These are phyloP conservation scores for Morone chrysops DNA, from an alignment of 2,113 vertebrate species.

Conservation along the genomic window DNA sequence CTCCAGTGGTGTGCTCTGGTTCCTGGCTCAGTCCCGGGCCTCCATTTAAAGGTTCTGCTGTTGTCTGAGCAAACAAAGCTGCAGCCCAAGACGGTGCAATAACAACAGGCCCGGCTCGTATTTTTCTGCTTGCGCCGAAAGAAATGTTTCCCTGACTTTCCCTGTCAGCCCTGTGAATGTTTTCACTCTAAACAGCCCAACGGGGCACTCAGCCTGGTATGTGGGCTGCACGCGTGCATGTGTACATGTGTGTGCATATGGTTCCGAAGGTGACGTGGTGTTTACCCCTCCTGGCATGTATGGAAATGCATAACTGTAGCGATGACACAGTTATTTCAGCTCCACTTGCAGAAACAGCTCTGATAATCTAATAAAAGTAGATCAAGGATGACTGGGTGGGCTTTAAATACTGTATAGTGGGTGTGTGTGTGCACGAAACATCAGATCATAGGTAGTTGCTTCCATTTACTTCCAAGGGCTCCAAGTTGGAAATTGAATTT, in stretches of 20 bases:
- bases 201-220: constrained; percentile 72
- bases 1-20: constrained; percentile 74
- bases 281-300: constrained; percentile 45
- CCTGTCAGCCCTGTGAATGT: constrained; percentile 82
- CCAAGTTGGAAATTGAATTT: not conserved
- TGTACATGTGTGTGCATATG: constrained; percentile 46
- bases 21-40: constrained; percentile 73
- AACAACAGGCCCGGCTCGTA: constrained; percentile 79
- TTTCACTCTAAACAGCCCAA: constrained; percentile 83
- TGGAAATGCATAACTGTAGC: constrained; percentile 14
- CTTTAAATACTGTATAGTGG: constrained; percentile 15
- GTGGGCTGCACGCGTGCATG: constrained; percentile 61
- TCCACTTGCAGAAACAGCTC: constrained; percentile 14
- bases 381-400: constrained; percentile 9
- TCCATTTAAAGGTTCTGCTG: constrained; percentile 82
- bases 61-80: constrained; percentile 85
- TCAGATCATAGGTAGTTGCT: not conserved
- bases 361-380: constrained; percentile 20
- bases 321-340: constrained; percentile 49
- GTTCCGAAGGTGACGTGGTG: constrained; percentile 47
- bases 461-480: not conserved
- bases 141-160: constrained; percentile 84
- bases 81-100: constrained; percentile 76
- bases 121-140: constrained; percentile 83
- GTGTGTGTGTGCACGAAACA: not conserved